Percentiles rank a stretch among this genome's conserved stretches.
Conservation (phyloP, 2,797 vertebrate genomes). For the Microcaecilia unicolor region DNA sequence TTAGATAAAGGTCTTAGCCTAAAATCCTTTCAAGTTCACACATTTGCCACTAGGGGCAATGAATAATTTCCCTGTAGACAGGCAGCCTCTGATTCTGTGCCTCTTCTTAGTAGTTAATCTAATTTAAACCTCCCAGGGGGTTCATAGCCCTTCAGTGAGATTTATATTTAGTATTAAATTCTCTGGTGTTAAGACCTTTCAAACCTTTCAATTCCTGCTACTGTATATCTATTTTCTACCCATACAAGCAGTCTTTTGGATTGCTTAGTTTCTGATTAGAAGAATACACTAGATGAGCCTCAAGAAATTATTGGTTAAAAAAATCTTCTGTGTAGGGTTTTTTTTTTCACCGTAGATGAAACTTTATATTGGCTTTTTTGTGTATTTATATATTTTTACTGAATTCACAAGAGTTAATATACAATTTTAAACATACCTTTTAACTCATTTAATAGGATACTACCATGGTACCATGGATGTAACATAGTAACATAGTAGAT, state of each 20-base stretch:
- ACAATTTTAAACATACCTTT: slow-evolving; percentile 28
- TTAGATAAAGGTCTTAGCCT: slow-evolving; percentile 38
- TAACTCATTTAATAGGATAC: too few relatives aligned
- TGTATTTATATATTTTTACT: not conserved
- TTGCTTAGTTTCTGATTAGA: slow-evolving; percentile 1
- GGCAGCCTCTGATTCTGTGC: slow-evolving; percentile 34
- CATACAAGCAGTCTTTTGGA: slow-evolving; percentile 3
- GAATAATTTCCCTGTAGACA: slow-evolving; percentile 40
- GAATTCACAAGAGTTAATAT: slow-evolving; percentile 11
- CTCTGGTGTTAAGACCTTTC: slow-evolving; percentile 25
- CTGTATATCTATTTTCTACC: slow-evolving; percentile 13
- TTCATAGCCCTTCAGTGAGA: slow-evolving; percentile 35
- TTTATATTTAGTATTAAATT: slow-evolving; percentile 37
- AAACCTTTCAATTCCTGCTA: slow-evolving; percentile 19
- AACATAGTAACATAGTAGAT: too few relatives aligned
- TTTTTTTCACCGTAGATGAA: too few relatives aligned
- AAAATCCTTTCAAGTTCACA: slow-evolving; percentile 43
- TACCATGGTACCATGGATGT: too few relatives aligned
- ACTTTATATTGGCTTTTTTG: too few relatives aligned
- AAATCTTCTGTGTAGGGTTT: not conserved
- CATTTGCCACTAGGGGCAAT: slow-evolving; percentile 33
- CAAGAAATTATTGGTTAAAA: not conserved
- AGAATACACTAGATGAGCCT: not conserved
- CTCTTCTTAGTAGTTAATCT: slow-evolving; percentile 43
- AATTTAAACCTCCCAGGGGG: slow-evolving; percentile 48